Evolutionary conservation across 2,888 invertebrate genomes (phyloP).

Genomic region (Lysandra bellargus): DNA sequence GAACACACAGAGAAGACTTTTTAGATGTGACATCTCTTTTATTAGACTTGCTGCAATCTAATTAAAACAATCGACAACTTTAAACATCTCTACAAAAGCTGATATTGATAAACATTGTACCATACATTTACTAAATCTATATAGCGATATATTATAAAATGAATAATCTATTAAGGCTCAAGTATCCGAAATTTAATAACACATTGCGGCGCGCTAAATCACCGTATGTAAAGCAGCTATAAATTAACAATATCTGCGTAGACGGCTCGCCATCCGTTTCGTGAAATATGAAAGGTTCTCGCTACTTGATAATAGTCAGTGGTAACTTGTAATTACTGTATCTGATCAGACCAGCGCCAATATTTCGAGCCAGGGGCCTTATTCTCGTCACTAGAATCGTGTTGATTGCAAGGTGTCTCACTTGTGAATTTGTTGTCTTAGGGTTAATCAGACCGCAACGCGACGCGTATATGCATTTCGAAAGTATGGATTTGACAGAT

Average conservation of each 20-base stretch:
- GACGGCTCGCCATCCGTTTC: constrained; percentile 65
- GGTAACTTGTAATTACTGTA: constrained; percentile 74
- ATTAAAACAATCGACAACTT: no score
- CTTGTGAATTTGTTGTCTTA: no score
- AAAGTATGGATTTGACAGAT: no score
- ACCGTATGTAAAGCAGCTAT: constrained; percentile 50
- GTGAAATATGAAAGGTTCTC: constrained; percentile 76
- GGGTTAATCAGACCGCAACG: no score
- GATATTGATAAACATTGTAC: background rate
- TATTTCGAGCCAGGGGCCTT: constrained; percentile 8
- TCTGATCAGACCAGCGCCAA: constrained; percentile 52
- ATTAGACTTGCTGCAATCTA: no score
- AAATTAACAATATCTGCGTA: constrained; percentile 65
- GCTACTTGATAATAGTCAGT: constrained; percentile 77
- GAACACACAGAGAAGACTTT: no score
- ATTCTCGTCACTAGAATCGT: background rate
- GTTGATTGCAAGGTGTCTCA: background rate
- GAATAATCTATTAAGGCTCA: constrained; percentile 39
- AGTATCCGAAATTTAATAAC: constrained; percentile 34
- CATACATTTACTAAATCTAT: background rate
- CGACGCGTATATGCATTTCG: no score
- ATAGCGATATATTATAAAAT: constrained; percentile 33
- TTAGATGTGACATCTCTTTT: no score
- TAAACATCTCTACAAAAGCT: background rate
- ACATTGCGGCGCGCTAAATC: constrained; percentile 29